A percentile compares a stretch with the other conserved stretches of the same genome.
Conservation (phyloP, 2,113 vertebrate species). For the Parus major region DNA sequence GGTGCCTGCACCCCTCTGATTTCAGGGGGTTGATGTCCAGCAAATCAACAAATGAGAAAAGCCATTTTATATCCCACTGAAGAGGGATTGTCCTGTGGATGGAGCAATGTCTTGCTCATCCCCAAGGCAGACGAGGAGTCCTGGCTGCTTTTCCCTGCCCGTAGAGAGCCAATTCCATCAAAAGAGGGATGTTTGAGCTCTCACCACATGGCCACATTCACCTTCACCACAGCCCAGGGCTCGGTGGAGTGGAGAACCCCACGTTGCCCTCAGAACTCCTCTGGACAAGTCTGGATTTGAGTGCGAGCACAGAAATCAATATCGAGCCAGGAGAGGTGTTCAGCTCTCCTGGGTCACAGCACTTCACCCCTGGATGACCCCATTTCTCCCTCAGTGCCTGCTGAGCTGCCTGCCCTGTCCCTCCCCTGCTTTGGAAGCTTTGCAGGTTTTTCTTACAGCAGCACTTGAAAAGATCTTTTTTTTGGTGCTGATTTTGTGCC, state of each 20-base stretch:
- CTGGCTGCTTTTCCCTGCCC: background rate
- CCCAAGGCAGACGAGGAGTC: background rate
- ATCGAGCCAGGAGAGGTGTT: rapidly evolving
- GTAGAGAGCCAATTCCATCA: background rate
- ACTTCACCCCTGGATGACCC: rapidly evolving
- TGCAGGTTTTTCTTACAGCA: background rate
- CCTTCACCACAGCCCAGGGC: background rate
- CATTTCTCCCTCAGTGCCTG: background rate
- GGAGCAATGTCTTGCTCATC: background rate
- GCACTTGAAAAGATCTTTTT: background rate
- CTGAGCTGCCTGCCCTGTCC: rapidly evolving
- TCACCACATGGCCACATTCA: background rate
- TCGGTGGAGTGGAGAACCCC: background rate
- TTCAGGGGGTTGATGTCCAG: background rate
- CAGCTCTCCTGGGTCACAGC: background rate
- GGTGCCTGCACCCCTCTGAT: background rate
- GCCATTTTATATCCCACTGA: background rate
- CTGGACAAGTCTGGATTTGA: background rate
- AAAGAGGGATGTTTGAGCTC: background rate
- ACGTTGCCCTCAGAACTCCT: rapidly evolving
- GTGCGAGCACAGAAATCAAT: background rate
- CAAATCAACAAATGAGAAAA: background rate
- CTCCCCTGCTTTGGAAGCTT: background rate
- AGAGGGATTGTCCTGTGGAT: background rate
- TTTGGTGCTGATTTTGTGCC: background rate